phyloP scores from a whole-genome alignment of 2,888 invertebrate species.

The Tenthredo amoena region DNA sequence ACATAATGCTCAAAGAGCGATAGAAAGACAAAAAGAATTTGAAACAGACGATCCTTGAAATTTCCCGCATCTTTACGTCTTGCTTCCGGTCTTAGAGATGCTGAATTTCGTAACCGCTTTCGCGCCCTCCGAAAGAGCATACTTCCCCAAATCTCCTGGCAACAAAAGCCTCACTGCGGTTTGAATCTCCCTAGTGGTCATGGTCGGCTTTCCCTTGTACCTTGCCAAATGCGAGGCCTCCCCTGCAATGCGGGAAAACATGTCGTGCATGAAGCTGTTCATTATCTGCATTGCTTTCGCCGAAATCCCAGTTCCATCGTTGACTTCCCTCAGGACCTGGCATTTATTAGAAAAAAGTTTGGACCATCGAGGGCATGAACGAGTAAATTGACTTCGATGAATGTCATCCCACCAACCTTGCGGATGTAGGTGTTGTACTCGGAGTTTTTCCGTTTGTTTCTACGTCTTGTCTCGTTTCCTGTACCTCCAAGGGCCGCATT shows the following conservation, averaged over 20 bases:
- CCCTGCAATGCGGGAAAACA: conserved; percentile 34
- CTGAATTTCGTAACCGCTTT: conserved; percentile 40
- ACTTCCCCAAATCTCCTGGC: conserved; percentile 46
- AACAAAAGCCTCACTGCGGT: conserved; percentile 33
- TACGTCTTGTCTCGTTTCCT: background rate
- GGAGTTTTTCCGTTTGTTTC: background rate
- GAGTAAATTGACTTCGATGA: background rate
- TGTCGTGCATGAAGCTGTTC: conserved; percentile 47
- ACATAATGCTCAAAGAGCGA: background rate
- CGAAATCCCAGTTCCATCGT: background rate
- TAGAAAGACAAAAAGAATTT: background rate
- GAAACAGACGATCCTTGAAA: background rate
- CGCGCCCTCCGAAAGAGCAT: conserved; percentile 16
- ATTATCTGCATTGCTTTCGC: conserved; percentile 19
- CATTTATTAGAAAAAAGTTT: background rate
- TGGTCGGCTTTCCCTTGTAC: conserved; percentile 38
- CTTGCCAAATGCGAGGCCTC: conserved; percentile 31
- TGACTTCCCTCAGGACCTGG: conserved; percentile 28
- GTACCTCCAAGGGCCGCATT: background rate
- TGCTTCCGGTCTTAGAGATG: background rate
- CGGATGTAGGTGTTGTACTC: conserved; percentile 33
- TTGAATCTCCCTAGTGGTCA: conserved; percentile 33
- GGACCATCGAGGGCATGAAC: background rate
- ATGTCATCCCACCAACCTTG: background rate
- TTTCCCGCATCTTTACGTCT: background rate